Evolutionary conservation across 30 jellyfish, hydroid and myxozoan species (phyloP).

Genomic region (Aurelia sp.): DNA sequence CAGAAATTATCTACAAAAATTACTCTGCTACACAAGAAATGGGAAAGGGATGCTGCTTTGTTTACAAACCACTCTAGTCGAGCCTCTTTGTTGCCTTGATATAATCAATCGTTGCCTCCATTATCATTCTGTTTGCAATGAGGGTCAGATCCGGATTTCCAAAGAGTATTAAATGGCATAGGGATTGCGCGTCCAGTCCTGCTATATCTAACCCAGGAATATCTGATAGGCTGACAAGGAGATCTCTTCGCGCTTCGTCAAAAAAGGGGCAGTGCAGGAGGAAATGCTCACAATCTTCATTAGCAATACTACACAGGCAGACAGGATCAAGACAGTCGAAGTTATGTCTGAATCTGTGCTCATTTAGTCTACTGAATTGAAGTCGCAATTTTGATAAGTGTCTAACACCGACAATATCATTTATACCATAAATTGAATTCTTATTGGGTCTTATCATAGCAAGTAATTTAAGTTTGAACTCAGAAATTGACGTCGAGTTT

Average conservation of each 20-base stretch:
- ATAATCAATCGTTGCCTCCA: slow-evolving; percentile 47
- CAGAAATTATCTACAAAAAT: slow-evolving; percentile 24
- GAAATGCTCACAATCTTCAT: slow-evolving; percentile 8
- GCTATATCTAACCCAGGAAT: slow-evolving; percentile 50
- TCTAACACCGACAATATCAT: slow-evolving; percentile 16
- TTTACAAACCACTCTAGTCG: slow-evolving; percentile 31
- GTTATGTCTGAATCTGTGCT: slow-evolving; percentile 24
- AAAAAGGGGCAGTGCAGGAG: slow-evolving; percentile 7
- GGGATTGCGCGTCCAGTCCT: slow-evolving; percentile 61
- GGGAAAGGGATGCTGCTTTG: slow-evolving; percentile 49
- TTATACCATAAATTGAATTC: slow-evolving; percentile 1
- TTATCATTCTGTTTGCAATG: slow-evolving; percentile 56
- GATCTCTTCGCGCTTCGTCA: slow-evolving; percentile 39
- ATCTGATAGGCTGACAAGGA: slow-evolving; percentile 59
- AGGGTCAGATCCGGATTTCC: slow-evolving; percentile 65
- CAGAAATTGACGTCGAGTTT: slow-evolving; percentile 27
- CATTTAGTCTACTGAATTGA: slow-evolving; percentile 21
- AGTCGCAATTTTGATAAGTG: slow-evolving; percentile 21
- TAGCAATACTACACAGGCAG: slow-evolving; percentile 34
- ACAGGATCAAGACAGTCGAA: slow-evolving; percentile 23
- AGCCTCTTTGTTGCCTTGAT: slow-evolving; percentile 53
- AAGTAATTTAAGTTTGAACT: slow-evolving; percentile 34
- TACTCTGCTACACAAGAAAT: not conserved
- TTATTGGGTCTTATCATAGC: slow-evolving; percentile 18
- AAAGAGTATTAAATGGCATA: slow-evolving; percentile 33